Evolutionary conservation across 30 jellyfish, hydroid and myxozoan genomes (phyloP).

Genomic region (Rhopilema esculentum): DNA sequence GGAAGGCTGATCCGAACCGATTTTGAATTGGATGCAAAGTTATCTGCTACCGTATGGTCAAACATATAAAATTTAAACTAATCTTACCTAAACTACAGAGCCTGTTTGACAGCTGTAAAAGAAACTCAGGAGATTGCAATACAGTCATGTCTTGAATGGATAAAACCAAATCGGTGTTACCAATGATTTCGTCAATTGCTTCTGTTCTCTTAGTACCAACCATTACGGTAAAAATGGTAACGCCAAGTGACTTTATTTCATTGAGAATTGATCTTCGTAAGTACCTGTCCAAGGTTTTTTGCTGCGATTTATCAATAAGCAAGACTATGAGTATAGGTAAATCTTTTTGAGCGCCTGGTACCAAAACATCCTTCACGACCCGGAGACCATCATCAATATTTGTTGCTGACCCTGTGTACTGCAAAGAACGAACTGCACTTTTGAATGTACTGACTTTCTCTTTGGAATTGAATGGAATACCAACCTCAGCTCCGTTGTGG

Average conservation of each 20-base stretch:
- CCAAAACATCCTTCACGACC: constrained; percentile 39
- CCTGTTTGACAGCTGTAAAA: constrained; percentile 7
- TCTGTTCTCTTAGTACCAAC: not conserved
- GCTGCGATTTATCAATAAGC: constrained; percentile 57
- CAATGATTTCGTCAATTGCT: not conserved
- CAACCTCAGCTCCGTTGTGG: constrained; percentile 76
- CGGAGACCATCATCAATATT: constrained; percentile 68
- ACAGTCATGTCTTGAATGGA: not conserved
- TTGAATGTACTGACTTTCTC: constrained; percentile 45
- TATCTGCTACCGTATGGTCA: not conserved
- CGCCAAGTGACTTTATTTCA: not conserved
- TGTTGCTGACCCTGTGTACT: constrained; percentile 50
- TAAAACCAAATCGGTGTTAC: not conserved
- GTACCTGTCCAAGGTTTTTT: not conserved
- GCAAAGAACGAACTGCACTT: constrained; percentile 67
- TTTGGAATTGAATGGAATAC: constrained; percentile 49
- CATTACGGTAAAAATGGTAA: not conserved
- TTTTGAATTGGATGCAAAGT: too few relatives aligned
- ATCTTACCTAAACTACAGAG: constrained; percentile 30
- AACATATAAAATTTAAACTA: not conserved
- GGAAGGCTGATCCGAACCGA: too few relatives aligned
- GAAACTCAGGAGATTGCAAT: constrained; percentile 3
- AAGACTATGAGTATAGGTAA: constrained; percentile 54
- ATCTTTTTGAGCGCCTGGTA: constrained; percentile 44
- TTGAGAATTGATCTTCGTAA: not conserved